Evolutionary conservation across 2,797 vertebrate genomes (phyloP), one percentile per base, ranked within the genome.

Genomic region (Ataeniobius toweri): DNA sequence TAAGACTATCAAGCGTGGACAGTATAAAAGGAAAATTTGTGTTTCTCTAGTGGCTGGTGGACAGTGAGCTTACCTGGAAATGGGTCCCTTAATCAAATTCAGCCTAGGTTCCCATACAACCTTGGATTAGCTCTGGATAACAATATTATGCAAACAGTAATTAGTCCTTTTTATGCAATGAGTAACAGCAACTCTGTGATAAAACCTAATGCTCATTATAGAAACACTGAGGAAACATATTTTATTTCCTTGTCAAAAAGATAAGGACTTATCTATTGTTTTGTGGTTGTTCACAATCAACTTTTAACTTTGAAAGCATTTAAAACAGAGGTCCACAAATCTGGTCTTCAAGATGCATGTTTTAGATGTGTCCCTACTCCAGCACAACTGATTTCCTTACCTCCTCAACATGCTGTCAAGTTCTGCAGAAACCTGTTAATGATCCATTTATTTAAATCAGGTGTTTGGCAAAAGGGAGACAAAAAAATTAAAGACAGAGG

Each of bases 371-470:
- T 26, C 24, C 41, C 41, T 44, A 24, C 39, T 46, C 67, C 36
- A 39, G 63, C 36, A 67, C 36, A 5, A 41, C 36, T 46, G 41
- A 46, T 46, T 46, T n/a, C 2, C n/a, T 69, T 46, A 7, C 12
- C 39, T 14, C 24, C 41, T 69, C 41, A 16, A 24, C 67, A 69
- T 69, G 67, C 39, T 69, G 67, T 69, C 67, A 69, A n/a, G 67
- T 22, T 69, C 22, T 46, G 67, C 41, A 26, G 22, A 46, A 69
- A 69, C 67, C 22, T 44, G 67, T n/a, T 46, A 69, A n/a, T 69
- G 67, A 69, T 13, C 41, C 41, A 69, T 44, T n/a, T 7, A 69
- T 46, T 69, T 69, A 69, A 46, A 69, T 69, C 39, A 46, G 41
- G 24, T 69, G 12, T 26, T 41, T 41, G 41, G 67, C 67, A 69